A percentile compares a stretch with the other conserved stretches of the same genome.
Conservation (phyloP, 2,888 invertebrate genomes). For the Acanthosepion lycidas region DNA sequence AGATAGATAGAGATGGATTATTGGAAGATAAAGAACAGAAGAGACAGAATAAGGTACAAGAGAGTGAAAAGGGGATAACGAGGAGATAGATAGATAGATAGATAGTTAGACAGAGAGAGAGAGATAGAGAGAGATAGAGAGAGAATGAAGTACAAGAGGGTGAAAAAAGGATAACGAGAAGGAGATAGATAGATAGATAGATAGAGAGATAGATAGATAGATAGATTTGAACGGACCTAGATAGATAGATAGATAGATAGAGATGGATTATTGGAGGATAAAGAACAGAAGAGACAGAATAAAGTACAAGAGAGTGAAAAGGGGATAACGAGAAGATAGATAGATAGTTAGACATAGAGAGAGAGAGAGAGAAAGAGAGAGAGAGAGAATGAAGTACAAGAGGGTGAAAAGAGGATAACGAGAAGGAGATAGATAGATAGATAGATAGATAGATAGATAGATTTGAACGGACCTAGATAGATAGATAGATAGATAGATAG, state of each 20-base stretch:
- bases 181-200: no score
- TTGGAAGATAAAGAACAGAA: neutral
- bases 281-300: no score
- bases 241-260: neutral
- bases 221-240: no score
- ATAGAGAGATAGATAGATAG: neutral
- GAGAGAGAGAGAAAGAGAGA: neutral
- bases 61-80: no score
- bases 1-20: neutral
- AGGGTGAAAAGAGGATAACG: neutral
- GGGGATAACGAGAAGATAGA: no score
- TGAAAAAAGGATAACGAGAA: no score
- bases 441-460: neutral
- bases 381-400: neutral
- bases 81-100: no score
- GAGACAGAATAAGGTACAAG: no score
- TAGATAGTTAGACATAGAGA: neutral
- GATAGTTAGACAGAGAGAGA: no score
- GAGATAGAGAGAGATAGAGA: neutral
- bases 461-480: no score
- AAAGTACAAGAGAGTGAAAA: neutral
- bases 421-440: neutral
- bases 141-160: no score
- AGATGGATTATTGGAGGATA: no score
- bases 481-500: neutral